Evolutionary conservation across 2,797 vertebrate genomes (phyloP), one percentile per base, ranked within the genome.

Genomic region (Setipinna tenuifilis): DNA sequence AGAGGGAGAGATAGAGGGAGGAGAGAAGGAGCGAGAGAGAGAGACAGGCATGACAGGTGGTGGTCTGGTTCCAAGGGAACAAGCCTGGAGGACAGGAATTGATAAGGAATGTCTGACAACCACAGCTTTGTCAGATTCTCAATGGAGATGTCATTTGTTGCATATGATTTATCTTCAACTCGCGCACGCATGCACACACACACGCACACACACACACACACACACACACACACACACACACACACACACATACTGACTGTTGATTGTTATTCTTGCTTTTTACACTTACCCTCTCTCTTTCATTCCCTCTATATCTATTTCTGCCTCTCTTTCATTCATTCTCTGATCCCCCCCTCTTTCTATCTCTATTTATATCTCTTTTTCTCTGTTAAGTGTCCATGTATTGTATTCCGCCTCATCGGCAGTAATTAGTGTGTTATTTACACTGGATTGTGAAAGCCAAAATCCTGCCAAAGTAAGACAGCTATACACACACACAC

Each of bases 91-190:
- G 28, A 71, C 12, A 6, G 14, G 11, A 16, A 28, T 14, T 31
- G 12, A 11, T 71, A 14, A 71, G 65, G 78, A 44, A 82, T 86
- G 84, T 31, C 62, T 50, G 83, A 58, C 68, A 23, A 11, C 84
- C 82, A 82, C 87, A 87, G 88, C 89, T 83, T 2, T 48, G 6
- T 23, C 9, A 65, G 61, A 65, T 65, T n/a, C 21, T 23, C n/a
- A 59, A 59, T 11, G n/a, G 23, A 65, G 61, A 65, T 21, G 58
- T 59, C 19, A 21, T 17, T 21, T n/a, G 19, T 59, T 59, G 58
- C 21, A 21, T n/a, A 59, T 59, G 58, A 4, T 59, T 59, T 21
- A 59, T 17, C 16, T 58, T 17, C 0, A 58, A 58, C 57, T n/a
- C 35, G 35, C 35, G 35, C 35, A 41, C 35, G 35, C 35, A 41